Evolutionary conservation across 2,113 vertebrate genomes (phyloP).

Genomic region (Chrysochloris asiatica): DNA sequence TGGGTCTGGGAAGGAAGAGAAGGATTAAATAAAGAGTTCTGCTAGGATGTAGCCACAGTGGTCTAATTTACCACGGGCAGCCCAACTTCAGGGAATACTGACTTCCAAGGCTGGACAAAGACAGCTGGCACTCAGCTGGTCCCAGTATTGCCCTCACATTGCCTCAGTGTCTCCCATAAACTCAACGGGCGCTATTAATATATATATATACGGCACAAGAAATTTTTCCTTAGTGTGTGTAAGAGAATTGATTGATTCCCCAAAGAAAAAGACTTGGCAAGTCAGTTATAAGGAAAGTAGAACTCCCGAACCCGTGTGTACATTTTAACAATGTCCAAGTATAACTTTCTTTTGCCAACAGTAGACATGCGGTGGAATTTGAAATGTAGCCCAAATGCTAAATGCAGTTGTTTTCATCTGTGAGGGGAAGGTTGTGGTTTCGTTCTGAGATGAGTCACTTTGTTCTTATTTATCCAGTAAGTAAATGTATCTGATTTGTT

Average conservation of each 20-base stretch:
- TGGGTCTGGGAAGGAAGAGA: constrained; percentile 78
- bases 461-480: constrained; percentile 82
- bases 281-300: constrained; percentile 77
- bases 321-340: constrained; percentile 85
- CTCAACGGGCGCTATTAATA: constrained; percentile 53
- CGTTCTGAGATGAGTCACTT: constrained; percentile 83
- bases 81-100: constrained; percentile 63
- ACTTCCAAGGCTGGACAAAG: constrained; percentile 76
- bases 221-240: constrained; percentile 81
- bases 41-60: constrained; percentile 75
- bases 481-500: constrained; percentile 84
- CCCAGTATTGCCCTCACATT: constrained; percentile 60
- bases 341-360: constrained; percentile 84
- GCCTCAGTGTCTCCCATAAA: constrained; percentile 65
- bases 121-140: constrained; percentile 85
- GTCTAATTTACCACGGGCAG: constrained; percentile 79
- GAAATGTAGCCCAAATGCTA: constrained; percentile 74
- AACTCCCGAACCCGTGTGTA: constrained; percentile 79
- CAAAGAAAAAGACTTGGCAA: constrained; percentile 84
- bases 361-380: constrained; percentile 83
- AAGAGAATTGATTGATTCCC: constrained; percentile 82
- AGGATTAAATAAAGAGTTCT: constrained; percentile 80
- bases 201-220: constrained; percentile 74
- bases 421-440: constrained; percentile 80
- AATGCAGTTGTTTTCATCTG: constrained; percentile 83